phyloP scores from a whole-genome alignment of 2,113 vertebrate genomes.

The Phylloscopus trochiloides region DNA sequence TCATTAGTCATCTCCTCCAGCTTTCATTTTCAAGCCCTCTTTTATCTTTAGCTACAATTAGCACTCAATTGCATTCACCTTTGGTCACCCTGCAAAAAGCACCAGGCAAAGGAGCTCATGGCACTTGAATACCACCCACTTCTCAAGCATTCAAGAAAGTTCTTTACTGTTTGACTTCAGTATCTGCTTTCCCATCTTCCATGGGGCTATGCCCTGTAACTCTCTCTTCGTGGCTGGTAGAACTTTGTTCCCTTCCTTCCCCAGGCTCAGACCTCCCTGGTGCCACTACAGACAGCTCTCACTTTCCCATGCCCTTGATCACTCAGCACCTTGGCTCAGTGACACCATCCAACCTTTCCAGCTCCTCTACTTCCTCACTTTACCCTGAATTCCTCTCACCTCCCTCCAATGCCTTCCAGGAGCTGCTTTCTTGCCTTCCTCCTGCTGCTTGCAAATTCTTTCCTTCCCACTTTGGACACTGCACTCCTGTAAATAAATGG shows the following conservation, averaged over 20 bases:
- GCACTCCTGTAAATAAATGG: neutral
- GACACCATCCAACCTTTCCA: neutral
- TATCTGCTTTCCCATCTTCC: slow-evolving; percentile 51
- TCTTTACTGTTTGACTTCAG: neutral
- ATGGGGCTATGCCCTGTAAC: slow-evolving; percentile 16
- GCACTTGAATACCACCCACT: slow-evolving; percentile 39
- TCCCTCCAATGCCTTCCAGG: neutral
- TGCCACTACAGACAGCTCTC: neutral
- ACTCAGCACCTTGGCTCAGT: neutral
- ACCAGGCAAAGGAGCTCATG: neutral
- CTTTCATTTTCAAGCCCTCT: slow-evolving; percentile 46
- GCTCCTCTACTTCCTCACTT: neutral
- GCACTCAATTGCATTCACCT: slow-evolving; percentile 14
- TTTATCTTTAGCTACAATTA: slow-evolving; percentile 51
- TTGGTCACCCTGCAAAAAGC: slow-evolving; percentile 44
- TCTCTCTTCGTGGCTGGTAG: slow-evolving; percentile 10
- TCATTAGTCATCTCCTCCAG: slow-evolving; percentile 36
- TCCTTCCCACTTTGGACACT: neutral
- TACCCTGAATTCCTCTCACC: neutral
- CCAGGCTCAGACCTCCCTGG: slow-evolving; percentile 44
- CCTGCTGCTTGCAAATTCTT: neutral
- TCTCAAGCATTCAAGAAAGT: slow-evolving; percentile 23
- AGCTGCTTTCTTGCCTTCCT: neutral
- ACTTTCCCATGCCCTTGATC: slow-evolving; percentile 40
- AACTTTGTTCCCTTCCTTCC: slow-evolving; percentile 23